These are phyloP conservation scores for Pseudobourletiella spinata DNA, from an alignment of 1,140 invertebrate genomes.

Conservation along the genomic window DNA sequence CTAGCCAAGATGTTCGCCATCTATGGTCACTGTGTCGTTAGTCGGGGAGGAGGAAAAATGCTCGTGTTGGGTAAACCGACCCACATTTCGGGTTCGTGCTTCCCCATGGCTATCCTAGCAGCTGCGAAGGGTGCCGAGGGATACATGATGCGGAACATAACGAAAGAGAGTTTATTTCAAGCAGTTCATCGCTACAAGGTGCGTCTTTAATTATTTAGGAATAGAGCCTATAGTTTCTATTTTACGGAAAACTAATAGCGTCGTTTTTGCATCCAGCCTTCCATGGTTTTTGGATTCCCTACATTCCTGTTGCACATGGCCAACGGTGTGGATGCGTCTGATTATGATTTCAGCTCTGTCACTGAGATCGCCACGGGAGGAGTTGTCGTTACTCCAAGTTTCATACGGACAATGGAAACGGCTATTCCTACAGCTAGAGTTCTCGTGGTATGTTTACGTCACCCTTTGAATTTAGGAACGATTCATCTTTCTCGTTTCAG, in stretches of 20 bases:
- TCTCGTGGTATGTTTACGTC: neutral
- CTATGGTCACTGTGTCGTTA: neutral
- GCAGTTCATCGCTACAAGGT: neutral
- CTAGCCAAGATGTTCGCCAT: neutral
- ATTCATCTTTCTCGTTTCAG: too few relatives aligned
- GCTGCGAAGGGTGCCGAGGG: neutral
- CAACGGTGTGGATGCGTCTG: neutral
- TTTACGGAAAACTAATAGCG: too few relatives aligned
- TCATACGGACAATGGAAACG: neutral
- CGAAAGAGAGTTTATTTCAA: neutral
- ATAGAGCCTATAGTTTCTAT: too few relatives aligned
- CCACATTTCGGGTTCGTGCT: neutral
- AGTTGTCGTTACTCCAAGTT: slow-evolving; percentile 3
- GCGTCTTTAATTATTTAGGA: too few relatives aligned
- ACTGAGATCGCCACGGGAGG: slow-evolving; percentile 3
- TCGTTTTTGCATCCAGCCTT: neutral
- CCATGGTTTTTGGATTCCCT: slow-evolving; percentile 7
- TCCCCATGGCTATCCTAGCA: neutral
- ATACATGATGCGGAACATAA: neutral
- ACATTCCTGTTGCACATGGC: slow-evolving; percentile 11
- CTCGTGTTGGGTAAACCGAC: neutral
- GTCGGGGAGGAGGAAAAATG: neutral
- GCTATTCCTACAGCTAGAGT: neutral
- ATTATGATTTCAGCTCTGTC: slow-evolving; percentile 4
- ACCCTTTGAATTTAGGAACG: too few relatives aligned